Percentiles rank a stretch among this genome's conserved stretches.
Evolutionary conservation across 1,140 invertebrate species (phyloP).

Genomic region (Adelges cooleyi): DNA sequence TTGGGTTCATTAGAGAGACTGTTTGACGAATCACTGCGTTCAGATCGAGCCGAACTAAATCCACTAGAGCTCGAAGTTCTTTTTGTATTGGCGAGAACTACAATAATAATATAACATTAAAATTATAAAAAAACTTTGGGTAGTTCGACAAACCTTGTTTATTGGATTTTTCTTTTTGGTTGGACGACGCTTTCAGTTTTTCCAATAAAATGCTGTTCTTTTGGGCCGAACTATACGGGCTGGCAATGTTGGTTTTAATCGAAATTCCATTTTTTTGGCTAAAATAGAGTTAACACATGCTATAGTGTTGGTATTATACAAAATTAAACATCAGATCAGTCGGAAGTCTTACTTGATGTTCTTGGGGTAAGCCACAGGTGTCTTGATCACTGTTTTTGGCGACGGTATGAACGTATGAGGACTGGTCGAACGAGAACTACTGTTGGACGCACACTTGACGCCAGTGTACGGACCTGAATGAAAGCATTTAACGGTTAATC

Average conservation of each 20-base stretch:
- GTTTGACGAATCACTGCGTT: constrained; percentile 60
- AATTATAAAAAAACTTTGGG: not conserved
- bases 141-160: constrained; percentile 9
- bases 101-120: constrained; percentile 1
- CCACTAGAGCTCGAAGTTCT: constrained; percentile 79
- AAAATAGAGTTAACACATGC: not conserved
- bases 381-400: constrained; percentile 5
- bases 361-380: constrained; percentile 1
- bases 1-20: constrained; percentile 41
- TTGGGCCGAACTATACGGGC: constrained; percentile 25
- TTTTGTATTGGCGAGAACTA: constrained; percentile 50
- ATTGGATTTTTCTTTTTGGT: constrained; percentile 9
- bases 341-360: constrained; percentile 2
- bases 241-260: constrained; percentile 14
- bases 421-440: constrained; percentile 25
- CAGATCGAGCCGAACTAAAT: constrained; percentile 76
- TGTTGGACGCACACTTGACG: constrained; percentile 16
- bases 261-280: constrained; percentile 19
- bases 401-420: constrained; percentile 18
- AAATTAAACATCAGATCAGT: too few relatives aligned
- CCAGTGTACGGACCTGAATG: constrained; percentile 2
- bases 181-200: constrained; percentile 17
- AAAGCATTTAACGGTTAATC: too few relatives aligned
- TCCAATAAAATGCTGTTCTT: constrained; percentile 15
- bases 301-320: too few relatives aligned